phyloP scores from a whole-genome alignment of 2,113 vertebrate species.

The Actenoides hombroni region DNA sequence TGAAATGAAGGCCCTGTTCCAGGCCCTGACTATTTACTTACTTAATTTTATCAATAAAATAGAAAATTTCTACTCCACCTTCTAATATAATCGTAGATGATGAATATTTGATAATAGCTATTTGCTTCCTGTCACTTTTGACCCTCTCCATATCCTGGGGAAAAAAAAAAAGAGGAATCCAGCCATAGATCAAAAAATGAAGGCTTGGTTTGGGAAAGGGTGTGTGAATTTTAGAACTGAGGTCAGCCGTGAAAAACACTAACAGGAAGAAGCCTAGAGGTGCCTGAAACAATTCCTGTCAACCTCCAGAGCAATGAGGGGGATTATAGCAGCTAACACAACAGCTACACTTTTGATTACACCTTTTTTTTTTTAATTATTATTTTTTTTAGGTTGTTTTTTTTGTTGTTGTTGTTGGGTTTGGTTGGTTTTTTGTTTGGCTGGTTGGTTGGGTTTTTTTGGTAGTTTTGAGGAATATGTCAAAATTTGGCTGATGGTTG shows the following conservation, averaged over 20 bases:
- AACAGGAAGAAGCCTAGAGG: conserved; percentile 14
- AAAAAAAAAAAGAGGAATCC: conserved; percentile 15
- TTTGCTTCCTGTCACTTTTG: conserved; percentile 22
- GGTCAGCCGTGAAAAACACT: background rate
- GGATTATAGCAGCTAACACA: background rate
- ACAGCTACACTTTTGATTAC: background rate
- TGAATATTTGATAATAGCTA: background rate
- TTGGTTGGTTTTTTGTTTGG: background rate
- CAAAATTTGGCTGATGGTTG: background rate
- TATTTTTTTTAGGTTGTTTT: no score
- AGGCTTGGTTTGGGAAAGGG: conserved; percentile 21
- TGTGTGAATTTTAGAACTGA: conserved; percentile 24
- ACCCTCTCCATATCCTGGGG: conserved; percentile 29
- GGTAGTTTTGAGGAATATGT: background rate
- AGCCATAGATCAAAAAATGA: background rate
- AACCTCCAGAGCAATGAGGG: background rate
- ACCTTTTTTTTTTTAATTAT: background rate
- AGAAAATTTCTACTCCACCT: background rate
- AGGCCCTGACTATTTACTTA: background rate
- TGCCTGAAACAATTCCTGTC: background rate
- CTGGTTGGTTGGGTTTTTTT: background rate
- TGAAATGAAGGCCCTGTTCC: background rate
- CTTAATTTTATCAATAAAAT: background rate
- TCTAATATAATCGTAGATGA: background rate
- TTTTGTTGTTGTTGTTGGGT: no score